Percentiles rank a stretch among this genome's conserved stretches.
These are phyloP conservation scores for Lepidostoma basale DNA, from an alignment of 1,140 invertebrate species.

Conservation along the genomic window DNA sequence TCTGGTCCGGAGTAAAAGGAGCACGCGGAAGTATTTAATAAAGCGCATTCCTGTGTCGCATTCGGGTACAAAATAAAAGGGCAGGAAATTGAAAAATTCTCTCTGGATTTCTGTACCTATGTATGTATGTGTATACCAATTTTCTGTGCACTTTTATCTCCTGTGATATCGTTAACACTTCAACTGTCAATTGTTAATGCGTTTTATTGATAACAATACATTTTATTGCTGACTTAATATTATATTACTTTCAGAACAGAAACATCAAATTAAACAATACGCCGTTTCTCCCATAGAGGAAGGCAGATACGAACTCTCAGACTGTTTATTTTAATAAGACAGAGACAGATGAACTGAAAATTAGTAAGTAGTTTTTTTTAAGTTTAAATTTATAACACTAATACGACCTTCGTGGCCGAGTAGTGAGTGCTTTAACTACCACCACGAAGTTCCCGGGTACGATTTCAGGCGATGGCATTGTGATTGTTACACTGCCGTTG, in stretches of 20 bases:
- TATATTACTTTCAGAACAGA: not conserved
- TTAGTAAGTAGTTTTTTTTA: not conserved
- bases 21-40: not conserved
- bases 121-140: too few species aligned
- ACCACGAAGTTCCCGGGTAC: too few species aligned
- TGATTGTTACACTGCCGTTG: too few species aligned
- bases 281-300: too few species aligned
- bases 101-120: not conserved
- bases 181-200: not conserved
- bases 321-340: too few species aligned
- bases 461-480: too few species aligned
- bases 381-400: not conserved
- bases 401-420: too few species aligned
- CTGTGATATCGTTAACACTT: not conserved
- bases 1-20: not conserved
- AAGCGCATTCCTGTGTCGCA: constrained; percentile 6
- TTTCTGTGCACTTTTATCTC: not conserved
- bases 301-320: too few species aligned
- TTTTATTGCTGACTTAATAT: not conserved
- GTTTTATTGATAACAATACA: not conserved
- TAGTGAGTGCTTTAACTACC: too few species aligned
- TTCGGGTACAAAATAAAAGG: not conserved
- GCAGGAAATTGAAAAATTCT: not conserved
- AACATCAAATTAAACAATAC: not conserved
- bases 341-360: too few species aligned